These are phyloP conservation scores for Athripsodes cinereus DNA, from an alignment of 2,888 invertebrate genomes.

Conservation along the genomic window DNA sequence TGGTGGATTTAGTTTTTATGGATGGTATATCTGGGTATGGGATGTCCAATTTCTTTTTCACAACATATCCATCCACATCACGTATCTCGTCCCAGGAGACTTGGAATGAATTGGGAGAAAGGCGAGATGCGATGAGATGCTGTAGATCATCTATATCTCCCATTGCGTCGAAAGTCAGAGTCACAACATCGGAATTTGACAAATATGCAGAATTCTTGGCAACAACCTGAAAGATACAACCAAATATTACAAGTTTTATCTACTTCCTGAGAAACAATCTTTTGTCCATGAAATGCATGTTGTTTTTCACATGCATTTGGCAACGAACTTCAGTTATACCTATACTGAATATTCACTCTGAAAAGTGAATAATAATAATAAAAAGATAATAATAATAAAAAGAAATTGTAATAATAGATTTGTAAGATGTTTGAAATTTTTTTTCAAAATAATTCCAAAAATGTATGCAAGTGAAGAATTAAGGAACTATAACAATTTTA, in stretches of 20 bases:
- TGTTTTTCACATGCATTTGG: neutral
- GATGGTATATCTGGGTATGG: slow-evolving; percentile 51
- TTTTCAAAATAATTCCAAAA: no score
- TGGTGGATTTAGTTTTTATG: slow-evolving; percentile 40
- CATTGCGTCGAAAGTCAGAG: slow-evolving; percentile 57
- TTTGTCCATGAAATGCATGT: no score
- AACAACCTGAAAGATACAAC: slow-evolving; percentile 46
- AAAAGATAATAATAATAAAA: no score
- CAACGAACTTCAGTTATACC: no score
- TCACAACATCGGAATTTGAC: slow-evolving; percentile 56
- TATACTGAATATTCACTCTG: no score
- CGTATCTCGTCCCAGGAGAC: slow-evolving; percentile 56
- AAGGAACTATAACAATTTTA: no score
- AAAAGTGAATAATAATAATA: no score
- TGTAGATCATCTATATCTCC: slow-evolving; percentile 57
- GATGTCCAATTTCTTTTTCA: slow-evolving; percentile 46
- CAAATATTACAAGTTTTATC: slow-evolving; percentile 2
- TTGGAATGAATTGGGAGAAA: slow-evolving; percentile 47
- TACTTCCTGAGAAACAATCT: no score
- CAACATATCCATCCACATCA: slow-evolving; percentile 54
- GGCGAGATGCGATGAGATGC: slow-evolving; percentile 45
- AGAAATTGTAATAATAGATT: no score
- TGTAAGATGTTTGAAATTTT: no score
- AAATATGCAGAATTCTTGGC: slow-evolving; percentile 58
- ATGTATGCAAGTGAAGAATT: no score